Conservation (phyloP, 2,888 invertebrate genomes). For the Furcula furcula region DNA sequence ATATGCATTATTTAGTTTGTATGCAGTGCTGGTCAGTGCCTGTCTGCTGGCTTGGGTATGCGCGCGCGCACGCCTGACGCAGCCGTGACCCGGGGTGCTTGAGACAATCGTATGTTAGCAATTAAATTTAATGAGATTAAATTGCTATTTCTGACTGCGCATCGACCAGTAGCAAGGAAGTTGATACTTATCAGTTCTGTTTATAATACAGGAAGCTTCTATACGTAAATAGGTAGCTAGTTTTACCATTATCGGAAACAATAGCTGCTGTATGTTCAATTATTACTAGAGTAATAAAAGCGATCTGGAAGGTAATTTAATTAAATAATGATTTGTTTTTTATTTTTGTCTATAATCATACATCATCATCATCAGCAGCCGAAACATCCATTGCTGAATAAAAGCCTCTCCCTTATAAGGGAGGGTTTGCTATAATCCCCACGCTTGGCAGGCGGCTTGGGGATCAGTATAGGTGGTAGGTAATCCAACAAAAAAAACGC, state of each 20-base stretch:
- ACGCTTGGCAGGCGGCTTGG: too few species aligned
- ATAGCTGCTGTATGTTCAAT: constrained; percentile 4
- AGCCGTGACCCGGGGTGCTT: constrained; percentile 59
- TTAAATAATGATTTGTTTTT: constrained; percentile 14
- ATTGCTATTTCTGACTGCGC: constrained; percentile 66
- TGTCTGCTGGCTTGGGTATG: constrained; percentile 22
- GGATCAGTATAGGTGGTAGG: too few species aligned
- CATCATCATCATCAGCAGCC: too few species aligned
- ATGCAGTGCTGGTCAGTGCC: constrained; percentile 40
- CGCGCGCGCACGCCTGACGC: constrained; percentile 46
- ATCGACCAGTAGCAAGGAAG: constrained; percentile 50
- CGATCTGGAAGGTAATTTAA: constrained; percentile 3
- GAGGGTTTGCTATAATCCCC: too few species aligned
- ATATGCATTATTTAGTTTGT: constrained; percentile 47
- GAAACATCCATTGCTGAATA: too few species aligned
- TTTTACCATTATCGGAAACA: constrained; percentile 14
- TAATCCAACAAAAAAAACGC: too few species aligned
- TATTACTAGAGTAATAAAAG: constrained; percentile 10
- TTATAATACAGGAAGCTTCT: constrained; percentile 43
- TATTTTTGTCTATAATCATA: constrained; percentile 15
- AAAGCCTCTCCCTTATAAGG: too few species aligned
- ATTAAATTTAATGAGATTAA: constrained; percentile 74
- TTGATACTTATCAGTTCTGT: constrained; percentile 48
- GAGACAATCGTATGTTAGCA: constrained; percentile 70
- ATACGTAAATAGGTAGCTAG: constrained; percentile 7